Conservation (phyloP, 2,797 vertebrate species). For the Telmatherina bonti region DNA sequence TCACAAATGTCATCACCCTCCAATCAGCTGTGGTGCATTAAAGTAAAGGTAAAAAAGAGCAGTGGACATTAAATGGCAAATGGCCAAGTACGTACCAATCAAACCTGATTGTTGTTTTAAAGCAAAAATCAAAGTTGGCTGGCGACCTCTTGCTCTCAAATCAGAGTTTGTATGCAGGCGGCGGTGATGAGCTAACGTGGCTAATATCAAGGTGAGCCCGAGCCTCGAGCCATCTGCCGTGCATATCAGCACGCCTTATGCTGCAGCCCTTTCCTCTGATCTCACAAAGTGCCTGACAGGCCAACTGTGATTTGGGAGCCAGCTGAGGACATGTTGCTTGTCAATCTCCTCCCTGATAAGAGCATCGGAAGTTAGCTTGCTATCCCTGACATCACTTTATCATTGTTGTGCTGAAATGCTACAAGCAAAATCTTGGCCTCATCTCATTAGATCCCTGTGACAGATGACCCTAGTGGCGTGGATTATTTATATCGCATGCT, state of each 20-base stretch:
- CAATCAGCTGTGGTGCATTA: conserved; percentile 22
- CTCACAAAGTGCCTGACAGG: conserved; percentile 60
- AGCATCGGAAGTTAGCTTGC: conserved; percentile 44
- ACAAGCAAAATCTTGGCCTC: conserved; percentile 3
- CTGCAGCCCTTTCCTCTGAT: conserved; percentile 62
- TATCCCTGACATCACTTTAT: conserved; percentile 37
- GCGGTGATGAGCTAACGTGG: conserved; percentile 29
- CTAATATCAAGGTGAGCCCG: conserved; percentile 71
- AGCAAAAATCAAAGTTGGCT: conserved; percentile 45
- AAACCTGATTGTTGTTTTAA: conserved; percentile 49
- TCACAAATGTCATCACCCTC: conserved; percentile 34
- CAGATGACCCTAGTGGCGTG: conserved; percentile 27
- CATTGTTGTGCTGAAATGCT: conserved; percentile 19
- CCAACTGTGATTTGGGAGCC: conserved; percentile 58
- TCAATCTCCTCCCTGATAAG: conserved; percentile 62
- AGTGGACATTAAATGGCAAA: neutral
- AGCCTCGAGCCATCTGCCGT: conserved; percentile 71
- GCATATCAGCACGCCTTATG: conserved; percentile 48
- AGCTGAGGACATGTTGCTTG: conserved; percentile 60
- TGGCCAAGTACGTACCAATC: conserved; percentile 33
- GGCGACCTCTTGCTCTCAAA: conserved; percentile 44
- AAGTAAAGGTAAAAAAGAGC: conserved; percentile 4
- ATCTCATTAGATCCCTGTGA: conserved; percentile 33
- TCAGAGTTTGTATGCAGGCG: conserved; percentile 48
- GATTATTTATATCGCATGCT: conserved; percentile 42